Evolutionary conservation across 2,113 vertebrate species (phyloP).

Genomic region (Antechinus flavipes): DNA sequence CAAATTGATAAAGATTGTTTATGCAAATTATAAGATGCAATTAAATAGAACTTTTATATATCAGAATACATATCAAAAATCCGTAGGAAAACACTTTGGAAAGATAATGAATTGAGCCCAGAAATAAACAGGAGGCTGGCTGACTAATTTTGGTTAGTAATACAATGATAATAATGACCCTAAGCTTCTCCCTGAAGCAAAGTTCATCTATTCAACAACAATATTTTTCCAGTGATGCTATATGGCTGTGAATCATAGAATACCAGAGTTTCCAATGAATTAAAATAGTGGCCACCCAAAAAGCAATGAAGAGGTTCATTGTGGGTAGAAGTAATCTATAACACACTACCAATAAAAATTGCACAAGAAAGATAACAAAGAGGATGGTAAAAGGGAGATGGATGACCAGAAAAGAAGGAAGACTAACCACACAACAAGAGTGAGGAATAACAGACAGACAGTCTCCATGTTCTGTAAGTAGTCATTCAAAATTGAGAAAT

Average conservation of each 20-base stretch:
- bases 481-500: not conserved
- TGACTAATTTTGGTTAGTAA: not conserved
- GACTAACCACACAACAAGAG: not conserved
- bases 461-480: not conserved
- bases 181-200: not conserved
- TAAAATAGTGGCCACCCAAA: not conserved
- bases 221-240: not conserved
- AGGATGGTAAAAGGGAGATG: not conserved
- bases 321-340: not conserved
- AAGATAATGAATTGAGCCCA: not conserved
- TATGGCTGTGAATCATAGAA: not conserved
- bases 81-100: not conserved
- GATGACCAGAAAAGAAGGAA: not conserved
- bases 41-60: not conserved
- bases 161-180: not conserved
- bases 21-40: not conserved
- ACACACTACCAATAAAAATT: not conserved
- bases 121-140: not conserved
- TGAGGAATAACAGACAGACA: not conserved
- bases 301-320: not conserved
- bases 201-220: not conserved
- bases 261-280: not conserved
- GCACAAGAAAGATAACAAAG: not conserved
- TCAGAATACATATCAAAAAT: not conserved
- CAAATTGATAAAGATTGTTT: not conserved